Evolutionary conservation across 2,888 invertebrate genomes (phyloP).

Genomic region (Tetropium fuscum): DNA sequence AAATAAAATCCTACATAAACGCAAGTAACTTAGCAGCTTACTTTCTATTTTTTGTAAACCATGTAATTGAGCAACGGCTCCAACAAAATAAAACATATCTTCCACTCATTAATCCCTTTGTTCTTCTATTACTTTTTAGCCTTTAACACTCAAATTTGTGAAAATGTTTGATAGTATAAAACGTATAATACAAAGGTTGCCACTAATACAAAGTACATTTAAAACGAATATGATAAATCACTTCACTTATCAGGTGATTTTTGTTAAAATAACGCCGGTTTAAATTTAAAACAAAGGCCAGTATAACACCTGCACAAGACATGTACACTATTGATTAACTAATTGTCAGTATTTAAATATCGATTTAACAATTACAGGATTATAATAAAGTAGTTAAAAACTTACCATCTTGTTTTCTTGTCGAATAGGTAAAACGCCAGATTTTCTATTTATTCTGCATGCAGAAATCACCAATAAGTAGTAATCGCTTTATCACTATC

Average conservation of each 20-base stretch:
- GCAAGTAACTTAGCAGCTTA: no score
- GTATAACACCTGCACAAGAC: background rate
- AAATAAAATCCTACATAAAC: no score
- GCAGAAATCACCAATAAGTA: no score
- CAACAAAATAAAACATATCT: background rate
- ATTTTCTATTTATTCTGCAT: no score
- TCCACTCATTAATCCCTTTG: conserved; percentile 2
- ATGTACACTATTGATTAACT: conserved; percentile 3
- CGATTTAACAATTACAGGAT: background rate
- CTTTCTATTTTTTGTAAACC: background rate
- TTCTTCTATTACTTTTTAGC: background rate
- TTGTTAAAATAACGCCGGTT: background rate
- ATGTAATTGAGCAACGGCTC: background rate
- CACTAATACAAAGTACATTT: background rate
- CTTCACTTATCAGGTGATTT: conserved; percentile 1
- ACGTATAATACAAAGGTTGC: conserved; percentile 5
- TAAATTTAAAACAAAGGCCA: conserved; percentile 6
- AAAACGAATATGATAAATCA: background rate
- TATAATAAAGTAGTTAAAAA: background rate
- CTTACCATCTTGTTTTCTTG: background rate
- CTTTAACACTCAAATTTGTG: no score
- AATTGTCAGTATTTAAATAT: conserved; percentile 2
- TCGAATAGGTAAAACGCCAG: no score
- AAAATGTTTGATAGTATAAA: background rate
- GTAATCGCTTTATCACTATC: no score